Evolutionary conservation across 2,797 vertebrate species (phyloP).

Genomic region (Sebastes variabilis): DNA sequence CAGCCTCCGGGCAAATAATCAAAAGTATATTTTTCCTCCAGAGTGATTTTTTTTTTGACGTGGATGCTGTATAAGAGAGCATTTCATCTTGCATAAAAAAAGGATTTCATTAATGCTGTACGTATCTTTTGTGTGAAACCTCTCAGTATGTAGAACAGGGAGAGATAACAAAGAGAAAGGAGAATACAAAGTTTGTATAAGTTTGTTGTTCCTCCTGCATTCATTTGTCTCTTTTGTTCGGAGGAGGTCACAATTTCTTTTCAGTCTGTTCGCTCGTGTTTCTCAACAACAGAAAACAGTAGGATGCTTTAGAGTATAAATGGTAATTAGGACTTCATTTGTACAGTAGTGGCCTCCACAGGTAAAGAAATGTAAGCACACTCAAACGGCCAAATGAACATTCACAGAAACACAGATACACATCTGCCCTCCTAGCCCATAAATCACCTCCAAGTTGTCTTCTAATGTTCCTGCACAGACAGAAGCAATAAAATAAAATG

Average conservation of each 20-base stretch:
- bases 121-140: background rate
- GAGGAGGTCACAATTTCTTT: background rate
- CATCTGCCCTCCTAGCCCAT: background rate
- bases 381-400: background rate
- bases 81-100: background rate
- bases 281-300: background rate
- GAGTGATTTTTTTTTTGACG: background rate
- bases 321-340: background rate
- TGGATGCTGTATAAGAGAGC: background rate
- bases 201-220: slow-evolving; percentile 3
- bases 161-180: background rate
- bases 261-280: background rate
- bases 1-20: background rate
- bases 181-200: background rate
- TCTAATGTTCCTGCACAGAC: background rate
- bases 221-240: background rate
- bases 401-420: background rate
- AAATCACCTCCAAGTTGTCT: slow-evolving; percentile 7
- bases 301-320: too few species aligned
- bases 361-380: background rate
- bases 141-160: background rate
- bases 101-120: background rate
- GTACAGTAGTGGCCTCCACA: background rate
- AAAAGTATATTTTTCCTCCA: background rate
- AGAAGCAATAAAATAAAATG: slow-evolving; percentile 17